phyloP scores from a whole-genome alignment of 2,797 vertebrate genomes.

The Falco berigora region DNA sequence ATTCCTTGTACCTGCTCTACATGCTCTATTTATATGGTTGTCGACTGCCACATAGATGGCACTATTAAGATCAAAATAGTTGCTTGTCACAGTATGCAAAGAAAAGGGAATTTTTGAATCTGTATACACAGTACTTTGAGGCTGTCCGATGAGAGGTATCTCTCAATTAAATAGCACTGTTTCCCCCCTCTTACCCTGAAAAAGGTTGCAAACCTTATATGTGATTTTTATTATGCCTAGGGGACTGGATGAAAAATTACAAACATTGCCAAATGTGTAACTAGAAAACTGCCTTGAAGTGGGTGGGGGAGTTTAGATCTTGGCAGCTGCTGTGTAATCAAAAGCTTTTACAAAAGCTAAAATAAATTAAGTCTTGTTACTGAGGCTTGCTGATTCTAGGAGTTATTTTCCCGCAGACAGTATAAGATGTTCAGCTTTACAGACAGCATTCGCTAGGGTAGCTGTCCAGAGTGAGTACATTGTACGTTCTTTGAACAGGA shows the following conservation, averaged over 20 bases:
- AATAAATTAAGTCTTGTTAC: not conserved
- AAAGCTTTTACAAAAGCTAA: constrained; percentile 25
- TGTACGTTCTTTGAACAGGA: not conserved
- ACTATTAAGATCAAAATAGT: not conserved
- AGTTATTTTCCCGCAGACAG: not conserved
- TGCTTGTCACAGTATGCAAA: not conserved
- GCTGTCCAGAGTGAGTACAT: not conserved
- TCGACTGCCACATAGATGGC: not conserved
- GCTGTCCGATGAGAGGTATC: not conserved
- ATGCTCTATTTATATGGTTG: not conserved
- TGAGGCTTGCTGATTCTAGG: not conserved
- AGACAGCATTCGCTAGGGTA: not conserved
- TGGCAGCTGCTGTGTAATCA: not conserved
- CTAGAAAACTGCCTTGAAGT: not conserved
- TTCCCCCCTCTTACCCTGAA: not conserved
- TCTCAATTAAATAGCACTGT: not conserved
- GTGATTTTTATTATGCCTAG: not conserved
- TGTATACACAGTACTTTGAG: not conserved
- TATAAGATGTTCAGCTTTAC: not conserved
- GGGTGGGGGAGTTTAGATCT: not conserved
- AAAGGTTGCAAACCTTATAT: not conserved
- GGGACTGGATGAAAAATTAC: not conserved
- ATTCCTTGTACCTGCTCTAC: not conserved
- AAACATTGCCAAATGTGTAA: not conserved
- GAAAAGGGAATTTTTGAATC: not conserved